Conservation (phyloP, 2,797 vertebrate species). For the Sebastes diaconus region DNA sequence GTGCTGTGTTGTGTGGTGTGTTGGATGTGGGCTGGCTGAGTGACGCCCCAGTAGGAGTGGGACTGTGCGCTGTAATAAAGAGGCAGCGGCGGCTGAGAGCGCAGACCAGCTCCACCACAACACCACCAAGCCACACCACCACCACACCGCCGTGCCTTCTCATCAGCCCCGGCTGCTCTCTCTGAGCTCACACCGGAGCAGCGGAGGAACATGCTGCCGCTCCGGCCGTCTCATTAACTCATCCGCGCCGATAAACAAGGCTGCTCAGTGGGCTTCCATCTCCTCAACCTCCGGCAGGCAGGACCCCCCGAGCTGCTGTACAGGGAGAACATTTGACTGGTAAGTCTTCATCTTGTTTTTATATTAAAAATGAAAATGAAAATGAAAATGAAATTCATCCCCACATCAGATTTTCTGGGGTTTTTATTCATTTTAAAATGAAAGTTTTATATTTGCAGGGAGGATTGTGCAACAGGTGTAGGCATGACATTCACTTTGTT, state of each 20-base stretch:
- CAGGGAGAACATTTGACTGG: not conserved
- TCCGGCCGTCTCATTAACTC: slow-evolving; percentile 25
- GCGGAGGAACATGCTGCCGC: slow-evolving; percentile 59
- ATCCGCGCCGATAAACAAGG: not conserved
- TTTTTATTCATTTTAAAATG: not conserved
- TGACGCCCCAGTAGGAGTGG: slow-evolving; percentile 79
- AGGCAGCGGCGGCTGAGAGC: slow-evolving; percentile 85
- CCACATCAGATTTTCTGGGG: not conserved
- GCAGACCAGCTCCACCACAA: slow-evolving; percentile 54
- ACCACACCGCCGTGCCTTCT: slow-evolving; percentile 13
- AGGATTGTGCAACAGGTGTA: slow-evolving; percentile 7
- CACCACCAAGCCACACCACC: not conserved
- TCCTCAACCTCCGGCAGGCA: not conserved
- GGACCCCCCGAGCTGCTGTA: not conserved
- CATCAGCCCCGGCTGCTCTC: slow-evolving; percentile 4
- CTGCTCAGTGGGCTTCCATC: not conserved
- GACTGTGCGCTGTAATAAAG: slow-evolving; percentile 88
- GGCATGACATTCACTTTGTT: not conserved
- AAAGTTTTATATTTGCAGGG: not conserved
- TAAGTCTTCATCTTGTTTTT: slow-evolving; percentile 20
- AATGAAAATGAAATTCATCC: too few relatives aligned
- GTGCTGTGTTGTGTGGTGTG: not conserved
- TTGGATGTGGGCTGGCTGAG: slow-evolving; percentile 75
- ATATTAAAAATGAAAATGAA: not conserved
- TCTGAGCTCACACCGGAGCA: slow-evolving; percentile 18